These are phyloP conservation scores for Chydorus sphaericus DNA, from an alignment of 2,888 invertebrate species.

Conservation along the genomic window DNA sequence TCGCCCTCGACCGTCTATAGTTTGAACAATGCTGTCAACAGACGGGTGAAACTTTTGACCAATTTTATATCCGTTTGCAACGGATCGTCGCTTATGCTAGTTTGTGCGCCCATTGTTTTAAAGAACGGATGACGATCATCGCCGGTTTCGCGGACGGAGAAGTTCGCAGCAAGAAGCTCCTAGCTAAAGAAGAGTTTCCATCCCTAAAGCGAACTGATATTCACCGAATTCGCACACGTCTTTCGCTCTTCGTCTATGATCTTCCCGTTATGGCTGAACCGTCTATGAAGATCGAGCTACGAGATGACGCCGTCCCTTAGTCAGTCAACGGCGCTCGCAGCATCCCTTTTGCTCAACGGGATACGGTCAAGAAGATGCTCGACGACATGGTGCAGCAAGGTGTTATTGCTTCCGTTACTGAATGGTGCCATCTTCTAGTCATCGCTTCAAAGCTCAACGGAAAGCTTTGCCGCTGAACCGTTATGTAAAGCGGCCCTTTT, in stretches of 20 bases:
- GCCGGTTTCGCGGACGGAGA: not conserved
- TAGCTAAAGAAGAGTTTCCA: not conserved
- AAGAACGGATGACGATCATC: not conserved
- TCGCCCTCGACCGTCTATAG: not conserved
- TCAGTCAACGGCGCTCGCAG: too few species aligned
- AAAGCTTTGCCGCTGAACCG: conserved; percentile 18
- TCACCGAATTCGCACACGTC: not conserved
- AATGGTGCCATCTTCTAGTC: conserved; percentile 19
- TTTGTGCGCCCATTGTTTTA: not conserved
- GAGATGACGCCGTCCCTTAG: too few species aligned
- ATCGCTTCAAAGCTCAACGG: conserved; percentile 17
- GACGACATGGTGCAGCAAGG: too few species aligned
- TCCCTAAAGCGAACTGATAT: not conserved
- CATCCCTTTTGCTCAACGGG: too few species aligned
- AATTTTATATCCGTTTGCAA: not conserved
- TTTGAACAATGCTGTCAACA: not conserved
- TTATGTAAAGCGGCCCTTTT: conserved; percentile 16
- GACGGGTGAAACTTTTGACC: not conserved
- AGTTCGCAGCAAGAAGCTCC: not conserved
- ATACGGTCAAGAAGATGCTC: too few species aligned
- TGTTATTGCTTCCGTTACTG: conserved; percentile 18
- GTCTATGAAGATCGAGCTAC: too few species aligned
- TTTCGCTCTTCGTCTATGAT: too few species aligned
- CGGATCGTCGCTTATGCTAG: not conserved
- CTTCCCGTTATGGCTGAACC: too few species aligned